Evolutionary conservation across 2,888 invertebrate species (phyloP).

Genomic region (Drosophila kambysellisi): DNA sequence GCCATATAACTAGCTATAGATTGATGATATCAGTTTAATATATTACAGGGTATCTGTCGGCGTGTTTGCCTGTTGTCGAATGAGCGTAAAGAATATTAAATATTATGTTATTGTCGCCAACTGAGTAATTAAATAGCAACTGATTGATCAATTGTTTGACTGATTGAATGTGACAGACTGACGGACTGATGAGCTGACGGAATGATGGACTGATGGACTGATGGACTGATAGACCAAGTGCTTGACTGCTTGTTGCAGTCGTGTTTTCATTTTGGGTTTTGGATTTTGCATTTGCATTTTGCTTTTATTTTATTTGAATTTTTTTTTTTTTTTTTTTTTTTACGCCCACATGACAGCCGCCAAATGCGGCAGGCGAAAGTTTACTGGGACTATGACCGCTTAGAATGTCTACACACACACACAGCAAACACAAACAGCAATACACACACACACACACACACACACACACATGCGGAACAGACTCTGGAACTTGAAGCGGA

Average conservation of each 20-base stretch:
- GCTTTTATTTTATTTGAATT: slow-evolving; percentile 12
- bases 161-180: slow-evolving; percentile 2
- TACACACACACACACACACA: slow-evolving; percentile 31
- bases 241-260: slow-evolving; percentile 5
- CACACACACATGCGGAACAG: slow-evolving; percentile 55
- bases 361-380: slow-evolving; percentile 75
- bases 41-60: not conserved
- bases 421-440: slow-evolving; percentile 35
- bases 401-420: slow-evolving; percentile 74
- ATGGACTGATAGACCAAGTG: not conserved
- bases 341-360: slow-evolving; percentile 53
- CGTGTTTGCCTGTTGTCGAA: not conserved
- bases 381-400: slow-evolving; percentile 81
- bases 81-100: not conserved
- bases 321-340: slow-evolving; percentile 8
- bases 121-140: slow-evolving; percentile 5
- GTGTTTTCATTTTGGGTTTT: slow-evolving; percentile 8
- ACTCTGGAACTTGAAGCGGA: slow-evolving; percentile 75
- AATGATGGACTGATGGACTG: not conserved
- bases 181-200: not conserved
- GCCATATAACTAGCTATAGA: too few species aligned
- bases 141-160: slow-evolving; percentile 23
- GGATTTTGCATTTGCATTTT: slow-evolving; percentile 13
- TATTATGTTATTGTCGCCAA: not conserved
- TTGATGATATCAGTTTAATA: not conserved